phyloP scores from a whole-genome alignment of 2,888 invertebrate genomes.

The Cephalotes varians region DNA sequence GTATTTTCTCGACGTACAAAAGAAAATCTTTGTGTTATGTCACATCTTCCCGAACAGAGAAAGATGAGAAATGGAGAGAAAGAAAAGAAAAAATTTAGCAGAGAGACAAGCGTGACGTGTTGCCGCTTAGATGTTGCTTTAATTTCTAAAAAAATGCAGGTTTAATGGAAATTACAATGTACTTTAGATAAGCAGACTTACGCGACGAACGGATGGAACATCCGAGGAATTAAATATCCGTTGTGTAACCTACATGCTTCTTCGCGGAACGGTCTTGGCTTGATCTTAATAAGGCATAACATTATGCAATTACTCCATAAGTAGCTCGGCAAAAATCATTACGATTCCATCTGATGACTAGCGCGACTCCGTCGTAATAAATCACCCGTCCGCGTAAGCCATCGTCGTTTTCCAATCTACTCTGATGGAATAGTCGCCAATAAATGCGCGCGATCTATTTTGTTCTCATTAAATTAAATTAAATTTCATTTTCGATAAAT shows the following conservation, averaged over 20 bases:
- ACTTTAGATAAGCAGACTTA: conserved; percentile 7
- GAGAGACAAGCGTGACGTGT: neutral
- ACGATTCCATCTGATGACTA: conserved; percentile 33
- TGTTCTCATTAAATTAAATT: conserved; percentile 16
- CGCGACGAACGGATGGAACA: conserved; percentile 31
- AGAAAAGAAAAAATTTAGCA: neutral
- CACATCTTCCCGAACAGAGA: neutral
- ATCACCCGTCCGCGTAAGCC: neutral
- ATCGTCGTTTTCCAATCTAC: conserved; percentile 8
- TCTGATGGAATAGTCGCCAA: neutral
- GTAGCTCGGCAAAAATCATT: conserved; percentile 42
- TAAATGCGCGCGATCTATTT: neutral
- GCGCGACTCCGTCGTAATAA: conserved; percentile 27
- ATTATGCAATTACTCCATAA: conserved; percentile 48
- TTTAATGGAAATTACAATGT: conserved; percentile 14
- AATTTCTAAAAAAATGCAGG: conserved; percentile 14
- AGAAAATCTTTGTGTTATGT: neutral
- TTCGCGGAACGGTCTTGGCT: conserved; percentile 38
- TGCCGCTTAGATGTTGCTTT: neutral
- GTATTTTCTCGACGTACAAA: conserved; percentile 11
- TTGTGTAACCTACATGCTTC: conserved; percentile 48
- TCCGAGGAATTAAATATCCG: conserved; percentile 46
- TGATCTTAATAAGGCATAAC: conserved; percentile 46
- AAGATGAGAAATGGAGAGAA: neutral
- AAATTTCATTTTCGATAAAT: conserved; percentile 12